phyloP scores from a whole-genome alignment of 2,797 vertebrate genomes.

The Sparus aurata region DNA sequence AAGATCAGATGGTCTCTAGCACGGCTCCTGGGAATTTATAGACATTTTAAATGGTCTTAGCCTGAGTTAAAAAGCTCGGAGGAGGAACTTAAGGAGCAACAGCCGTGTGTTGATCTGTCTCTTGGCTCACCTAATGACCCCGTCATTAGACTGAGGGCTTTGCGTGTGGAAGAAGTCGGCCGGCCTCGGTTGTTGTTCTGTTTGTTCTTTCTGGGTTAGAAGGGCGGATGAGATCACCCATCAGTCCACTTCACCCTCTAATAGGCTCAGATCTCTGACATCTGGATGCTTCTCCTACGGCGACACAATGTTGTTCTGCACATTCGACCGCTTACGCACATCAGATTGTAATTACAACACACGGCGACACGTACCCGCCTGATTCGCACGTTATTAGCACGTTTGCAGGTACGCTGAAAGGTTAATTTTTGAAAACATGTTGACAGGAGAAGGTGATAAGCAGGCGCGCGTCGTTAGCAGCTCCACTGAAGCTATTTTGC shows the following conservation, averaged over 20 bases:
- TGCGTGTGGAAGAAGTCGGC: slow-evolving; percentile 52
- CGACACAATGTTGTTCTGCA: slow-evolving; percentile 39
- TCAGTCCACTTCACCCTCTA: slow-evolving; percentile 69
- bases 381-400: slow-evolving; percentile 36
- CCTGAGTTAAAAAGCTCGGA: slow-evolving; percentile 68
- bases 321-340: slow-evolving; percentile 29
- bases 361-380: neutral
- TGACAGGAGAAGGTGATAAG: slow-evolving; percentile 35
- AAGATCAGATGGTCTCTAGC: slow-evolving; percentile 77
- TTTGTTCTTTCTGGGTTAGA: slow-evolving; percentile 70
- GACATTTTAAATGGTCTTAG: slow-evolving; percentile 80
- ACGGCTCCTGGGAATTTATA: slow-evolving; percentile 77
- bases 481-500: slow-evolving; percentile 3
- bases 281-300: slow-evolving; percentile 61
- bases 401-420: slow-evolving; percentile 13
- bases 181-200: slow-evolving; percentile 67
- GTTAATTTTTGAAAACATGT: slow-evolving; percentile 17
- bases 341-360: neutral
- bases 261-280: slow-evolving; percentile 73
- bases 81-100: slow-evolving; percentile 68
- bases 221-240: slow-evolving; percentile 74
- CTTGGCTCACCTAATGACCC: slow-evolving; percentile 76
- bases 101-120: slow-evolving; percentile 74
- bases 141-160: slow-evolving; percentile 74
- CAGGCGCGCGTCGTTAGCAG: slow-evolving; percentile 18